Conservation (phyloP, 1,140 invertebrate genomes). For the Elymnias hypermnestra region DNA sequence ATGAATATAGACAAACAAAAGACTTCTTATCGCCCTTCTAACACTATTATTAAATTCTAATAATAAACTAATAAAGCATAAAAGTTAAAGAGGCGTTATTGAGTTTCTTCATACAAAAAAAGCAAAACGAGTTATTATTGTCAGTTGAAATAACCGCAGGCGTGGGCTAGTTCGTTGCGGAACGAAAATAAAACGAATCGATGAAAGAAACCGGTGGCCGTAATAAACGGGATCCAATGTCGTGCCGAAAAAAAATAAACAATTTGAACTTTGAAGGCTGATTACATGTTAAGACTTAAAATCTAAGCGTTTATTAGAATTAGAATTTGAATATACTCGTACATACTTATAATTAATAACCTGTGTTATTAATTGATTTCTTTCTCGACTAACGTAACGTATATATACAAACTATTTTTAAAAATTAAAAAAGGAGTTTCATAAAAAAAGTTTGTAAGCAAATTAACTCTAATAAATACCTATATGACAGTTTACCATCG, state of each 20-base stretch:
- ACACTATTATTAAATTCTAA: no score
- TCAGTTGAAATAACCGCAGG: conserved; percentile 17
- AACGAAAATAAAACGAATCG: conserved; percentile 30
- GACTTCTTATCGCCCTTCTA: no score
- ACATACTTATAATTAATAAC: no score
- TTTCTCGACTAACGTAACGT: no score
- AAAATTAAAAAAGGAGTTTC: no score
- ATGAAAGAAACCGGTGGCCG: conserved; percentile 40
- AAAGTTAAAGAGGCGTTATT: conserved; percentile 14
- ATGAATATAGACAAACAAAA: no score
- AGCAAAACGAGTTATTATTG: conserved; percentile 13
- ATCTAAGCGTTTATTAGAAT: conserved; percentile 10
- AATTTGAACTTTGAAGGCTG: conserved; percentile 16
- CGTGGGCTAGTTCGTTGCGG: conserved; percentile 26
- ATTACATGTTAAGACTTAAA: conserved; percentile 25
- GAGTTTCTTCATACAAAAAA: conserved; percentile 15
- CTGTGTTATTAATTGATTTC: no score
- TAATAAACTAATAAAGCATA: conserved; percentile 1
- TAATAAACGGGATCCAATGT: conserved; percentile 48
- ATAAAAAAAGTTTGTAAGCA: no score
- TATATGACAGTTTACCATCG: no score
- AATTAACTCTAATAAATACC: no score
- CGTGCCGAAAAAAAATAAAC: conserved; percentile 26
- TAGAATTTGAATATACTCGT: background rate
- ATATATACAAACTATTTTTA: no score